Base-by-base conservation (phyloP, 2,113 vertebrate species). In the Eidolon helvum region DNA sequence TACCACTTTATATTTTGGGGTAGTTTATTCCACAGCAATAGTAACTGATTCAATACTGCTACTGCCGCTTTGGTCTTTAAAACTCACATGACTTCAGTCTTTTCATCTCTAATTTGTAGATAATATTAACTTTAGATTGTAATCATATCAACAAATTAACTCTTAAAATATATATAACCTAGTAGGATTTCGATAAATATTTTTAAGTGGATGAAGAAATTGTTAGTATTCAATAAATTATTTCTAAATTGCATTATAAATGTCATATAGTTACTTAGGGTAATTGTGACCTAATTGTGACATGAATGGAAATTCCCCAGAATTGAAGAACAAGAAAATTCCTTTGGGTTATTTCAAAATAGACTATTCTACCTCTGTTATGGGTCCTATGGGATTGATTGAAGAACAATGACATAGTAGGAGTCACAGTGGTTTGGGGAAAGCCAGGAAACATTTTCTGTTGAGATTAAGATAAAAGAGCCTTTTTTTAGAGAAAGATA, bases 381-480 rank as follows among this genome's bases (percentile, higher is more conserved):
- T 94, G 80, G 88, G 87, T 87, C 66, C 75, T 82, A 38, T 74
- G 55, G 84, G 84, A 90, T 4, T 97, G 87, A 96, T 22, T 85
- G 71, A 96, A 96, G 95, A 97, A 95, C 84, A 95, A 91, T 86
- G 40, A 66, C 66, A 24, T 86, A 84, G 94, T 91, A 94, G 59
- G 55, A 95, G 50, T 92, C 91, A 79, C 0, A 91, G 85, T 21
- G 15, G 55, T 85, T 92, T 92, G 79, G 78, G 72, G 82, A 95
- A 96, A 95, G 43, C 88, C 63, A 61, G 72, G 69, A 84, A 98
- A 82, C 84, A 96, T 95, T 93, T 97, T 83, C 91, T 96, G 94
- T 91, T 96, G 96, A 87, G n/a, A 95, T 94, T 71, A 92, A 94
- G 90, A 96, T 96, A 96, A 97, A 96, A 96, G 90, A 97, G 55